These are phyloP conservation scores for Nomada fucata DNA, from an alignment of 2,888 invertebrate genomes.

Conservation along the genomic window DNA sequence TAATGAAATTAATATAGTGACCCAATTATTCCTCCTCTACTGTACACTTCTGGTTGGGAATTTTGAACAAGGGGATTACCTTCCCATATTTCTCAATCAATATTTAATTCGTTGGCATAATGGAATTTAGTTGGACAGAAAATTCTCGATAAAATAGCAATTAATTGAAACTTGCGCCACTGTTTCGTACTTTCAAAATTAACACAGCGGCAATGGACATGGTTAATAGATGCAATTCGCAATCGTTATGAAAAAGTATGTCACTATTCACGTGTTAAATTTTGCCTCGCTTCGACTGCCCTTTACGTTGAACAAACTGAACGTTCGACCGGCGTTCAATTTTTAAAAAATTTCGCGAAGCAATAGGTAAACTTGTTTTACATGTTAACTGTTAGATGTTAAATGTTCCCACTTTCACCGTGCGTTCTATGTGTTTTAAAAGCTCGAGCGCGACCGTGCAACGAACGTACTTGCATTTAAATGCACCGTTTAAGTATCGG, in stretches of 20 bases:
- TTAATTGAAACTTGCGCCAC: neutral
- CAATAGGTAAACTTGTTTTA: conserved; percentile 11
- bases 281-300: neutral
- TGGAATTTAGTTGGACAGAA: neutral
- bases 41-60: neutral
- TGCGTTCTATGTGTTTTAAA: neutral
- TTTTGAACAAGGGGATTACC: neutral
- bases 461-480: conserved; percentile 2
- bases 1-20: neutral
- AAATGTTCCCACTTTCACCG: conserved; percentile 25
- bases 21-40: neutral
- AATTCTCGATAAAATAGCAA: neutral
- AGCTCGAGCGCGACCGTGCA: too few relatives aligned
- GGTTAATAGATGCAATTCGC: conserved; percentile 23
- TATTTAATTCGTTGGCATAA: neutral
- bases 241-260: conserved; percentile 46
- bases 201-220: conserved; percentile 5
- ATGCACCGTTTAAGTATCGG: neutral
- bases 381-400: conserved; percentile 6
- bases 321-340: neutral
- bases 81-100: conserved; percentile 19
- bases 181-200: neutral
- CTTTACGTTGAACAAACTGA: conserved; percentile 1
- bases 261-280: conserved; percentile 23
- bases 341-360: conserved; percentile 25